Evolutionary conservation across 2,797 vertebrate genomes (phyloP), one percentile per base, ranked within the genome.

Genomic region (Poecilia wingei): DNA sequence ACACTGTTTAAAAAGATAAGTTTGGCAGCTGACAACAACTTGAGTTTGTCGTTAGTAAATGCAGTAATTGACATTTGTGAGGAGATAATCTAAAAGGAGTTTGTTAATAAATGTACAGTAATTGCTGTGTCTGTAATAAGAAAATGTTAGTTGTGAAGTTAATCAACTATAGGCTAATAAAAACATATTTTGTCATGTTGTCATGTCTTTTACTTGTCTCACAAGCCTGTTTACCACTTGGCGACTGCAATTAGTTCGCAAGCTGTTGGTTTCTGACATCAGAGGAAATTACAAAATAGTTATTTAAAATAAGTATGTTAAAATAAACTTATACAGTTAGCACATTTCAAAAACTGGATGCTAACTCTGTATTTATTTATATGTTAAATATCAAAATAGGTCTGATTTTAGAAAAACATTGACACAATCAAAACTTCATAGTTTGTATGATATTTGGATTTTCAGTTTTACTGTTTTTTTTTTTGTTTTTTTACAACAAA

Each of bases 21-120:
- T 53, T 20, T 72, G 59, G 33, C 51, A 72, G 14, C 72, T 68
- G 2, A 64, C 86, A 20, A 76, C n/a, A 79, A n/a, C 36, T 80
- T 81, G 69, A 31, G 71, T 79, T 36, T 33, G 22, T 61, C 57
- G 51, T 74, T 74, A 43, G 6, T 59, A 43, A 20, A 57, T 22
- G 3, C 64, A 64, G 72, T 79, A 13, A 73, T 47, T 73, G 46
- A 69, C 51, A 1, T 79, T 75, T 68, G 1, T 2, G 13, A 76
- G 39, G 31, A 79, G 28, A 74, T 74, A n/a, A 85, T 86, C 73
- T 81, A 46, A 77, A 39, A 81, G 77, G n/a, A 74, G 33, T 55
- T 53, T 12, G 43, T 72, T 78, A 74, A 72, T 79, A 82, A 83
- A 84, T 75, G 47, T 43, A 51, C 18, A 36, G n/a, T 31, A 49